Evolutionary conservation across 2,888 invertebrate species (phyloP), one percentile per base, ranked within the genome.

Genomic region (Metellina segmentata): DNA sequence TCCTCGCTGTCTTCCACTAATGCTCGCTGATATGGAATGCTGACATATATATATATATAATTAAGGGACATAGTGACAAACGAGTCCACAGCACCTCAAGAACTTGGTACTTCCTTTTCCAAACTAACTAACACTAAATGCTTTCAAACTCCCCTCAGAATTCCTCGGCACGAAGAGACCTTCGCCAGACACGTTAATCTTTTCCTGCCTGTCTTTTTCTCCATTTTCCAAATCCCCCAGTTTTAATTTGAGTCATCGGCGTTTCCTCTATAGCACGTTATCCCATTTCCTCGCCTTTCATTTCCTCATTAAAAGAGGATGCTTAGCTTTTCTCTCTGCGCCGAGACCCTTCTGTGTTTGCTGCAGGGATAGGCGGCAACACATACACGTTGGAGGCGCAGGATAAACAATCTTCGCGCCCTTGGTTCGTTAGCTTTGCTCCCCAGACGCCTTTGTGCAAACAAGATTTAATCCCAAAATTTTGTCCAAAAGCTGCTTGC

Each of bases 271-370:
- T 34, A 70, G 16, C 13, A 8, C 51, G 20, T 69, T 71, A 51
- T 71, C 20, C 71, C 11, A 71, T 82, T 69, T 69, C 81, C 71
- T 49, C 70, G 82, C 70, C 19, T 82, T 82, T 82, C 82, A 82
- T 82, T 82, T 82, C 82, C 82, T 82, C 82, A 82, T 82, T 82
- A 82, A 82, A 82, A n/a, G 77, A 8, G 71, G 19, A 7, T 52
- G 34, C 51, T 52, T 19, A 71, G 51, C 82, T 82, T 72, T 72
- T 1, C 20, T 70, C 72, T 72, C 81, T n/a, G 5, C 20, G 5
- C 9, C 19, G 2, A 8, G 4, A 34, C 34, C 34, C 34, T 34
- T 34, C 34, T 34, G 34, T 34, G 4, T 34, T 34, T 34, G 34
- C 34, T 34, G 34, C 34, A 34, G 34, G 34, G 34, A 34, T 34